Conservation (phyloP, 1,140 invertebrate genomes). For the Chymomyza costata region DNA sequence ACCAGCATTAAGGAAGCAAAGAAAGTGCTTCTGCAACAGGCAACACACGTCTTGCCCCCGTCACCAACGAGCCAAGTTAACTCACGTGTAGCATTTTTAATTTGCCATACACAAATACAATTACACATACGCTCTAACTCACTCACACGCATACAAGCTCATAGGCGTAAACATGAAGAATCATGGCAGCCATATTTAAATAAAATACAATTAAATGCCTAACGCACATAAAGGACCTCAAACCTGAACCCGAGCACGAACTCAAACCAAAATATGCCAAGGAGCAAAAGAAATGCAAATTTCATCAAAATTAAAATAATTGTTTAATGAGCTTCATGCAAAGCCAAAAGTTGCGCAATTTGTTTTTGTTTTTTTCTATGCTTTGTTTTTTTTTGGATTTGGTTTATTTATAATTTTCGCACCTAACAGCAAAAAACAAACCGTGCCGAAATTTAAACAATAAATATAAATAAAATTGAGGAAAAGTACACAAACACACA, state of each 20-base stretch:
- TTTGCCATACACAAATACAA: slow-evolving; percentile 23
- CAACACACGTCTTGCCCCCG: background rate
- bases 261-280: too few species aligned
- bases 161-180: too few species aligned
- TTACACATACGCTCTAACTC: slow-evolving; percentile 8
- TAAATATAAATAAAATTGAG: slow-evolving; percentile 49
- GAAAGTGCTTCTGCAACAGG: too few species aligned
- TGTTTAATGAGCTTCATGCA: slow-evolving; percentile 61
- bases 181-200: slow-evolving; percentile 56
- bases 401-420: slow-evolving; percentile 45
- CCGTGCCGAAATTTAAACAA: slow-evolving; percentile 44
- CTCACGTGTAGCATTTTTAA: slow-evolving; percentile 48
- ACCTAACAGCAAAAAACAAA: slow-evolving; percentile 27
- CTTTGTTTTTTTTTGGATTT: background rate
- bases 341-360: slow-evolving; percentile 26
- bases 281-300: slow-evolving; percentile 25
- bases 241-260: slow-evolving; percentile 9
- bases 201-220: slow-evolving; percentile 50
- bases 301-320: slow-evolving; percentile 69
- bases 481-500: slow-evolving; percentile 19
- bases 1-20: slow-evolving; percentile 15
- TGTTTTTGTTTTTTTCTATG: slow-evolving; percentile 25
- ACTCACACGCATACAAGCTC: slow-evolving; percentile 14
- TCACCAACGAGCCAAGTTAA: slow-evolving; percentile 31
- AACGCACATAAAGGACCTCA: slow-evolving; percentile 59